These are phyloP conservation scores for Ganaspis sp. DNA, from an alignment of 1,140 invertebrate species.

Conservation along the genomic window DNA sequence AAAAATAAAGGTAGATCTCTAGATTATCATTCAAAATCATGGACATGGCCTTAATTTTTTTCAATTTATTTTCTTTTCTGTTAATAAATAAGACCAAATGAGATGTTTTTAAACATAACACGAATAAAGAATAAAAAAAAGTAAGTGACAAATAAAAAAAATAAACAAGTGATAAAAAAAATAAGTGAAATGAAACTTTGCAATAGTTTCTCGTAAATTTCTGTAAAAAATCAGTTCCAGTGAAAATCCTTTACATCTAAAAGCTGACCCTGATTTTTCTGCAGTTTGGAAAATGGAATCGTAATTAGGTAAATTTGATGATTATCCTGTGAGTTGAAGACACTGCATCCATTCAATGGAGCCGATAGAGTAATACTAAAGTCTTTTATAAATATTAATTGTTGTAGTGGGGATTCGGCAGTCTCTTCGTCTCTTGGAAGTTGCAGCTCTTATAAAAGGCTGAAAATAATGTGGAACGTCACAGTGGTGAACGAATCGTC, in stretches of 20 bases:
- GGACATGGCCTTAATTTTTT: too few relatives aligned
- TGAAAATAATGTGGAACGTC: conserved; percentile 19
- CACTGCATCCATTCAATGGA: not conserved
- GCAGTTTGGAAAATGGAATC: not conserved
- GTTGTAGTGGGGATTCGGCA: conserved; percentile 52
- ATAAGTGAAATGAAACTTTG: too few relatives aligned
- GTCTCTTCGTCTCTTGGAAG: conserved; percentile 43
- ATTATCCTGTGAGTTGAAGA: not conserved
- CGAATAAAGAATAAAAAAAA: too few relatives aligned
- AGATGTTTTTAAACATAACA: too few relatives aligned
- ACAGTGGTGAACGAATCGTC: conserved; percentile 40
- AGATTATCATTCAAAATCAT: too few relatives aligned
- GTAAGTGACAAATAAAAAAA: too few relatives aligned
- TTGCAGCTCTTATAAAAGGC: conserved; percentile 56
- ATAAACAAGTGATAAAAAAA: too few relatives aligned
- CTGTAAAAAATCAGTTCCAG: too few relatives aligned
- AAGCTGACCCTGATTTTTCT: not conserved
- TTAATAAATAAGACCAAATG: too few relatives aligned
- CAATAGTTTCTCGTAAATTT: too few relatives aligned
- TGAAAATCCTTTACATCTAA: not conserved
- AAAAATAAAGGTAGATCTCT: too few relatives aligned
- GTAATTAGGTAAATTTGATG: not conserved
- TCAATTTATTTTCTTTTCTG: too few relatives aligned
- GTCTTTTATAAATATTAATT: conserved; percentile 26
- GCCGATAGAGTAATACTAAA: not conserved